These are phyloP conservation scores for Takifugu rubripes DNA, from an alignment of 2,797 vertebrate species.

Conservation along the genomic window DNA sequence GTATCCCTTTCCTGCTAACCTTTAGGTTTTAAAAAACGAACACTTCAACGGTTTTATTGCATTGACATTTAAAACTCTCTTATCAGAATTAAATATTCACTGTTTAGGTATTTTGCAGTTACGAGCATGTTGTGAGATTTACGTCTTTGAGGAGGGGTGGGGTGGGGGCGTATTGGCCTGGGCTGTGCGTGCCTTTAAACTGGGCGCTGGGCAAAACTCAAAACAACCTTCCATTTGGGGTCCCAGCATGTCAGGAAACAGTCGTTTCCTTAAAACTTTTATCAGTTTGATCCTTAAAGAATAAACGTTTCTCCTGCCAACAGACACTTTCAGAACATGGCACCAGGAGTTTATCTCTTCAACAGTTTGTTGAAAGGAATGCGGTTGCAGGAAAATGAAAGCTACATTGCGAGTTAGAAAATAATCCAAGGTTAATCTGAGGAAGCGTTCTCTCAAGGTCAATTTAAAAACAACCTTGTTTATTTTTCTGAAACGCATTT, in stretches of 20 bases:
- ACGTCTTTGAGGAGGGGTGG: no score
- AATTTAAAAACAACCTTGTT: conserved; percentile 27
- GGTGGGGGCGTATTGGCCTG: no score
- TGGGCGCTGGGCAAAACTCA: conserved; percentile 19
- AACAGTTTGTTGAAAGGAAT: conserved; percentile 38
- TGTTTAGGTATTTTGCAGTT: neutral
- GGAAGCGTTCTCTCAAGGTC: conserved; percentile 32
- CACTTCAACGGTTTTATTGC: no score
- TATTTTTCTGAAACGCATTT: conserved; percentile 8
- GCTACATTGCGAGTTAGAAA: conserved; percentile 33
- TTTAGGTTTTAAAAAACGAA: no score
- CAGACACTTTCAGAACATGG: conserved; percentile 32
- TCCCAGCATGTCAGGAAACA: conserved; percentile 58
- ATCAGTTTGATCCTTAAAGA: conserved; percentile 19
- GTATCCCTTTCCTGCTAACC: neutral
- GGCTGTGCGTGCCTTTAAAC: no score
- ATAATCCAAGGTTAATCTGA: no score
- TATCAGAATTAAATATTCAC: no score
- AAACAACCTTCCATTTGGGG: conserved; percentile 11
- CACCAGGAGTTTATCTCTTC: conserved; percentile 33
- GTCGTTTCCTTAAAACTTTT: conserved; percentile 66
- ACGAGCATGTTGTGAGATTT: neutral
- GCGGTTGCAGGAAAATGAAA: conserved; percentile 42
- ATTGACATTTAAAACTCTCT: no score
- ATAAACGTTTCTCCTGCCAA: conserved; percentile 33